phyloP scores from a whole-genome alignment of 2,888 invertebrate genomes.

The Lycia hirtaria region DNA sequence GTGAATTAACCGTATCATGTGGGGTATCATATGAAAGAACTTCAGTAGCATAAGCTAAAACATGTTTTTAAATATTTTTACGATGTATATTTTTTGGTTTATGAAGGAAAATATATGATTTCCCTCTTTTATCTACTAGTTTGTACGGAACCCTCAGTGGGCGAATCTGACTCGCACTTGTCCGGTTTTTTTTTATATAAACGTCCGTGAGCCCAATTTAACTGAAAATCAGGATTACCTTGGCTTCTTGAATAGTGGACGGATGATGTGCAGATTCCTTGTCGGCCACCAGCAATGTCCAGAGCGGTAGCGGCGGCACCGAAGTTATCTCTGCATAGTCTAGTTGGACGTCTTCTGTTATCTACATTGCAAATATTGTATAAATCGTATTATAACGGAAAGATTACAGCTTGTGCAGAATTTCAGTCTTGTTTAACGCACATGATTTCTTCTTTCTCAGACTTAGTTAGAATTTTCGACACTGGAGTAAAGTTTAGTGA shows the following conservation, averaged over 20 bases:
- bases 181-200: no score
- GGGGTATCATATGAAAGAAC: no score
- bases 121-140: no score
- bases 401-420: background rate
- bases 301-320: conserved; percentile 98
- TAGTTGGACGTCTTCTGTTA: conserved; percentile 94
- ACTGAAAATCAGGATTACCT: conserved; percentile 60
- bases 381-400: background rate
- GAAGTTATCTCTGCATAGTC: conserved; percentile 98
- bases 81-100: no score
- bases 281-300: conserved; percentile 98
- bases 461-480: background rate
- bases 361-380: conserved; percentile 62
- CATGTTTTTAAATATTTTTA: no score
- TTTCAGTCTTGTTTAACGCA: background rate
- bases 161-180: no score
- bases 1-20: no score
- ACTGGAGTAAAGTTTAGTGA: background rate
- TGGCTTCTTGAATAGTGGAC: conserved; percentile 82
- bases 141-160: no score
- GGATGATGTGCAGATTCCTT: conserved; percentile 89
- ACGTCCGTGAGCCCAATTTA: background rate
- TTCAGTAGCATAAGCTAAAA: no score
- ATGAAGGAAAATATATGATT: no score
- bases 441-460: no score